These are phyloP conservation scores for Drosophila triauraria DNA, from an alignment of 1,140 invertebrate genomes.

Conservation along the genomic window DNA sequence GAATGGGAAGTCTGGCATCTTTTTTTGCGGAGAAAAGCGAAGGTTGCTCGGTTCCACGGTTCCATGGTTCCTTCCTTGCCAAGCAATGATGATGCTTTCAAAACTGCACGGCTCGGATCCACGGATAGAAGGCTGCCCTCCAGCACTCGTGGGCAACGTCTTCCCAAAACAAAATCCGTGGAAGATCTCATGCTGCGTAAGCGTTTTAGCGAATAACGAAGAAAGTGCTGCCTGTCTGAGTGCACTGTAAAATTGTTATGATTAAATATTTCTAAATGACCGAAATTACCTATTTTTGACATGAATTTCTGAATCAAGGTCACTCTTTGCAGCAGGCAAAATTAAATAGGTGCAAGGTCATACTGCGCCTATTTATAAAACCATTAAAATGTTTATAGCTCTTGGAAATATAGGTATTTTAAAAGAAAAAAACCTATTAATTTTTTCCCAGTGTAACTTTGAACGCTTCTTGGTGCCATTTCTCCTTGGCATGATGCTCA, in stretches of 20 bases:
- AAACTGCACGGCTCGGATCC: slow-evolving; percentile 43
- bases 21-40: slow-evolving; percentile 20
- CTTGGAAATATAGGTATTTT: neutral
- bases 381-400: neutral
- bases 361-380: too few relatives aligned
- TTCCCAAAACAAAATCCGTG: slow-evolving; percentile 46
- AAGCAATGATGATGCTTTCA: slow-evolving; percentile 33
- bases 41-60: slow-evolving; percentile 31
- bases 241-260: slow-evolving; percentile 7
- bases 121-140: slow-evolving; percentile 38
- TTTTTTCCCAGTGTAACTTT: slow-evolving; percentile 10
- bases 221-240: slow-evolving; percentile 62
- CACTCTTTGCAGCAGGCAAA: neutral
- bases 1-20: slow-evolving; percentile 41
- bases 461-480: slow-evolving; percentile 53
- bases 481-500: slow-evolving; percentile 72
- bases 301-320: neutral
- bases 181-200: slow-evolving; percentile 77
- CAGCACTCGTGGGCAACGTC: slow-evolving; percentile 30
- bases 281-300: neutral
- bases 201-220: slow-evolving; percentile 55
- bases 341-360: neutral
- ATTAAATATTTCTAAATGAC: neutral
- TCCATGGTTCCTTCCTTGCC: slow-evolving; percentile 26
- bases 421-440: neutral